Evolutionary conservation across 1,140 invertebrate genomes (phyloP).

Genomic region (Galleria mellonella): DNA sequence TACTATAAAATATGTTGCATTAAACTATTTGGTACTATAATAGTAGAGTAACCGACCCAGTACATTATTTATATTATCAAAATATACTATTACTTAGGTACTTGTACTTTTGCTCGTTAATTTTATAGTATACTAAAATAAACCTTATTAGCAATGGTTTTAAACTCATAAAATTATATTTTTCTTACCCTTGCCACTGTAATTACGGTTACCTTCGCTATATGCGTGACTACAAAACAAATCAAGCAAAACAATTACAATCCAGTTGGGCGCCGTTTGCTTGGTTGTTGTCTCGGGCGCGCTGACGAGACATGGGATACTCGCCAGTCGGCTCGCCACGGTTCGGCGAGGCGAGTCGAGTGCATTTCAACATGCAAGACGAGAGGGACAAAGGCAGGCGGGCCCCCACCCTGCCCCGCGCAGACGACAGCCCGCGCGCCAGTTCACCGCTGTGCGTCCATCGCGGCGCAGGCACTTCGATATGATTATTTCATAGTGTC

Average conservation of each 20-base stretch:
- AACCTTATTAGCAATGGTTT: too few relatives aligned
- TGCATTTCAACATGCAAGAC: conserved; percentile 62
- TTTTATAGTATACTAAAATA: too few relatives aligned
- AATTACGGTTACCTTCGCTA: too few relatives aligned
- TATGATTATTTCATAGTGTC: conserved; percentile 30
- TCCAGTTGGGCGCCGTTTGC: neutral
- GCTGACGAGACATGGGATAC: conserved; percentile 24
- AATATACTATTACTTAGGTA: too few relatives aligned
- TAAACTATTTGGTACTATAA: too few relatives aligned
- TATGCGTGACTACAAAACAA: conserved; percentile 10
- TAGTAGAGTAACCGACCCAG: too few relatives aligned
- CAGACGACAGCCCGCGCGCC: conserved; percentile 39
- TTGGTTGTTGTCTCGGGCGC: conserved; percentile 8
- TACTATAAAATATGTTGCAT: too few relatives aligned
- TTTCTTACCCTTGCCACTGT: too few relatives aligned
- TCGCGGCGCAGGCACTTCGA: conserved; percentile 47
- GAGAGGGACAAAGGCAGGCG: conserved; percentile 40
- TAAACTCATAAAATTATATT: too few relatives aligned
- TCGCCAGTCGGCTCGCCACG: conserved; percentile 21
- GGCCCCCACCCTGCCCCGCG: conserved; percentile 52
- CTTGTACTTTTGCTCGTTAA: too few relatives aligned
- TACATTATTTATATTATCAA: too few relatives aligned
- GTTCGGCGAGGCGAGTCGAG: conserved; percentile 38
- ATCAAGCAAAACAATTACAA: conserved; percentile 15
- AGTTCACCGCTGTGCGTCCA: conserved; percentile 59